A percentile compares a stretch with the other conserved stretches of the same genome.
Conservation (phyloP, 2,888 invertebrate genomes). For the Lamellibrachia columna region DNA sequence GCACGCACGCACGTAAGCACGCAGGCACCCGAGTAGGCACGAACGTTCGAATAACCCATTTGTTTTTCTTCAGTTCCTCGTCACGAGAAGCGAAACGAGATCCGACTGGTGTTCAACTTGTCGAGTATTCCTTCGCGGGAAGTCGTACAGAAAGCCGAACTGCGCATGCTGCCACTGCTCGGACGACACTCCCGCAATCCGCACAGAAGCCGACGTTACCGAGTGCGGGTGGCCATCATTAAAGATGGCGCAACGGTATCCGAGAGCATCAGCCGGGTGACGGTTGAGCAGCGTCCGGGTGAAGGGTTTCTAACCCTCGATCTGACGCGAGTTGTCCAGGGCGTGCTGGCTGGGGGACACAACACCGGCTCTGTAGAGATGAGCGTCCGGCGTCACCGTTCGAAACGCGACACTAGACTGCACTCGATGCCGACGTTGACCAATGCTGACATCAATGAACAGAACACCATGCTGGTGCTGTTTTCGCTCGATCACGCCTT, state of each 20-base stretch:
- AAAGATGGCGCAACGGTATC: constrained; percentile 22
- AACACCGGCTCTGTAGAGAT: constrained; percentile 29
- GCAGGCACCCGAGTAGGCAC: neutral
- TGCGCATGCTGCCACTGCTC: constrained; percentile 45
- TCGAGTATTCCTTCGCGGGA: constrained; percentile 49
- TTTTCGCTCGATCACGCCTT: constrained; percentile 48
- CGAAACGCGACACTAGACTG: constrained; percentile 6
- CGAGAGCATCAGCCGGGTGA: constrained; percentile 27
- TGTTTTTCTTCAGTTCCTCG: neutral
- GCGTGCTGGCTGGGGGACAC: constrained; percentile 22
- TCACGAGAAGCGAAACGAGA: constrained; percentile 17
- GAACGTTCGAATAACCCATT: neutral
- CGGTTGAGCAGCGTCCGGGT: neutral
- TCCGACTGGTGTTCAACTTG: constrained; percentile 38
- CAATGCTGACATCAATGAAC: neutral
- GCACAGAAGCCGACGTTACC: constrained; percentile 16
- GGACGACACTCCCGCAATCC: neutral
- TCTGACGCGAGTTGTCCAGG: constrained; percentile 28
- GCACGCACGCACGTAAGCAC: neutral
- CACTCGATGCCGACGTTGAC: neutral
- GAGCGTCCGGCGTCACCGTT: constrained; percentile 20
- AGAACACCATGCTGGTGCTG: constrained; percentile 40
- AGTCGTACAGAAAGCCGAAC: constrained; percentile 47
- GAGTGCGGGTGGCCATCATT: constrained; percentile 21
- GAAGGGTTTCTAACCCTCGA: constrained; percentile 31